Evolutionary conservation across 2,888 invertebrate species (phyloP), one percentile per base, ranked within the genome.

Genomic region (Yponomeuta sedellus): DNA sequence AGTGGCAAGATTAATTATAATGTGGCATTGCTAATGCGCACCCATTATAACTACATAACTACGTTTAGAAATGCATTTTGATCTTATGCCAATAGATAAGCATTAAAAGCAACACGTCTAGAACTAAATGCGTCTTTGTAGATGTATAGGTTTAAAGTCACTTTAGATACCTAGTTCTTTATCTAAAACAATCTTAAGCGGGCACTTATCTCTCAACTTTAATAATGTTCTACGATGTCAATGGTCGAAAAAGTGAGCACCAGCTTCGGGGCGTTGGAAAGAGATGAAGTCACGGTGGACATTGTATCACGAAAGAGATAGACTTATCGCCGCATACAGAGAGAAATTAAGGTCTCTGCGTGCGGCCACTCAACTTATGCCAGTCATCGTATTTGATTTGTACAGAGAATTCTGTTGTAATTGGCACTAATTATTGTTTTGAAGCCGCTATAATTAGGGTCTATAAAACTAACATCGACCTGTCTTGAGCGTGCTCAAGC

Each of bases 311-410:
- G 76, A 80, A 72, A 76, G 80, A 79, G 81, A 79, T 69, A 71
- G 77, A 76, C 71, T 70, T 75, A 75, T 74, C 74, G 74, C 78
- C 34, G 34, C 34, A 34, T 34, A 8, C 34, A 34, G 34, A 34
- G 34, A 34, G 34, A 34, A 34, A 34, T 80, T 81, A 83, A 81
- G 82, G 80, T 80, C 84, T 79, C 84, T 74, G 88, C 83, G 89
- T 88, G 88, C 85, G 86, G 88, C 82, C 89, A 83, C 79, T 83
- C 78, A 74, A 81, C 77, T 83, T 81, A 70, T 82, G 85, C 88
- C 77, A 89, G 90, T 91, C 91, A 91, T 91, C 78, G 77, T 77
- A 84, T 88, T 89, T 89, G 88, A 91, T 90, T 72, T 89, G 86
- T 87, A 74, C 74, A 81, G 77, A 79, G 79, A 85, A 82, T 82